Evolutionary conservation across 2,888 invertebrate species (phyloP).

Genomic region (Hydropsyche betteni): DNA sequence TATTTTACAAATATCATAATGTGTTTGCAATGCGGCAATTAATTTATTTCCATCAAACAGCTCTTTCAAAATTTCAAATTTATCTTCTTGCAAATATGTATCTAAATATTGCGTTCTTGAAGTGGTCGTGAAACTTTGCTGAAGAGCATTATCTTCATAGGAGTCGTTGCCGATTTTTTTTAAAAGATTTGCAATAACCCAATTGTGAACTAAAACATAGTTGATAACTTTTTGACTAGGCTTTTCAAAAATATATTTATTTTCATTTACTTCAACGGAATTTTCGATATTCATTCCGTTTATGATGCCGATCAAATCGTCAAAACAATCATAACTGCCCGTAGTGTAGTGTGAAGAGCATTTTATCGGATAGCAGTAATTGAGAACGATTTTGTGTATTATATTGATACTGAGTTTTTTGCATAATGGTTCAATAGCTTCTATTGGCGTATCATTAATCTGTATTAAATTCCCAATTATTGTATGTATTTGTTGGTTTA

Average conservation of each 20-base stretch:
- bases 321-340: slow-evolving; percentile 57
- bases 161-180: slow-evolving; percentile 70
- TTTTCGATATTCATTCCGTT: slow-evolving; percentile 4
- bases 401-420: slow-evolving; percentile 76
- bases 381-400: slow-evolving; percentile 76
- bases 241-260: slow-evolving; percentile 44
- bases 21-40: slow-evolving; percentile 69
- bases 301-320: slow-evolving; percentile 60
- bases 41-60: slow-evolving; percentile 68
- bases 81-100: slow-evolving; percentile 67
- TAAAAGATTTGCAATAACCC: slow-evolving; percentile 75
- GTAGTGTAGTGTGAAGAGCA: slow-evolving; percentile 56
- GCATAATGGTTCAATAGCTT: slow-evolving; percentile 75
- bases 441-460: slow-evolving; percentile 71
- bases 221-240: slow-evolving; percentile 68
- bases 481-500: slow-evolving; percentile 67
- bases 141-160: slow-evolving; percentile 60
- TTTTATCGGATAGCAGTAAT: slow-evolving; percentile 75
- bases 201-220: slow-evolving; percentile 73
- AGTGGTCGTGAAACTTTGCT: slow-evolving; percentile 62
- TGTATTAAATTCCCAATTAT: slow-evolving; percentile 75
- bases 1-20: slow-evolving; percentile 64
- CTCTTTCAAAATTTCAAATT: slow-evolving; percentile 65
- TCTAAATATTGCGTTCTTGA: slow-evolving; percentile 69
- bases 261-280: slow-evolving; percentile 31